Base-by-base conservation (phyloP, 2,797 vertebrate species). In the Adrianichthys oophorus region DNA sequence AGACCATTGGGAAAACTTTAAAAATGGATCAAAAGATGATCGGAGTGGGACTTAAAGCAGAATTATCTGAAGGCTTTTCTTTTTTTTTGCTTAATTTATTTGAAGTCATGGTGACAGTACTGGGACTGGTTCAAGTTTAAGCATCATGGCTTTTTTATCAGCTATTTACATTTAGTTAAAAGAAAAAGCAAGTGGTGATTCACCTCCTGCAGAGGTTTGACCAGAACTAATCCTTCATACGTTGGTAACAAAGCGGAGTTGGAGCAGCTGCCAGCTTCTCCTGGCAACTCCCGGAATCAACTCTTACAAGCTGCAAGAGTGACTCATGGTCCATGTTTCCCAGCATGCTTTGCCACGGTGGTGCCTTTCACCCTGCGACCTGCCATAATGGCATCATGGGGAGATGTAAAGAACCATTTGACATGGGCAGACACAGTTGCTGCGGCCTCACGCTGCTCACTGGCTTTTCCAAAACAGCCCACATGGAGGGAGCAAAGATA, bases 151-250 rank as follows among this genome's bases (percentile, higher is more conserved):
- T 5, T 41, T 32, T 14, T 6, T 70, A 59, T 56, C 24, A 15
- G 59, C 59, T 61, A 85, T 92, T 87, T 90, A 78, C 91, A 87
- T 90, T 86, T 88, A 92, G 89, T 90, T 89, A 89, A 75, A 51
- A 68, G 75, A 85, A 76, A 87, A 90, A 89, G 84, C 89, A 93
- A 89, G 90, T 91, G 82, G 79, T 79, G 79, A 74, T 62, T 70
- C 62, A 75, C 69, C 45, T 86, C 83, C 83, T 67, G 43, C 75
- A 65, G 63, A 47, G 72, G 56, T 81, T 73, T 57, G 78, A 83
- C 76, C 87, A 84, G 86, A 91, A 91, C 87, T 74, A 92, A 91
- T 88, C 74, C 65, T 62, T 74, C 65, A 56, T 76, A 72, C 74
- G 78, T 78, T 54, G 61, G 85, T 86, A 82, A 76, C 82, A 66